Evolutionary conservation across 2,888 invertebrate species (phyloP), one percentile per base, ranked within the genome.

Genomic region (Ecliptopera silaceata): DNA sequence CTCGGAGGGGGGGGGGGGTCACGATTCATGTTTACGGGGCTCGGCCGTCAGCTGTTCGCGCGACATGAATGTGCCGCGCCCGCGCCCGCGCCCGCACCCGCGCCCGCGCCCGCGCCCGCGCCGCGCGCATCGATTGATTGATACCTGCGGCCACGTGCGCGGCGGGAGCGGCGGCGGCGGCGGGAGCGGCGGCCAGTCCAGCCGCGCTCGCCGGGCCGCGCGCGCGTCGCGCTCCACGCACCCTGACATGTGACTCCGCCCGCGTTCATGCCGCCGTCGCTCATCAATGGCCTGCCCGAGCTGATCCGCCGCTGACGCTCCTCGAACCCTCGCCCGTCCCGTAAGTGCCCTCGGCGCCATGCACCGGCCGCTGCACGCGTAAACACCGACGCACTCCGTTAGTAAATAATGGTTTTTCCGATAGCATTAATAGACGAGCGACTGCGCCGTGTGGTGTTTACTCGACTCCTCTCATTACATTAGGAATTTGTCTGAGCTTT

Each of bases 11-110:
- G 51, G 57, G 63, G 66, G 60, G 70, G 74, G 68, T 68, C 72
- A 79, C 86, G 83, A 90, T 90, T 90, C 90, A 90, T 90, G 90
- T 86, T 89, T 88, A 88, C 88, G 81, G 84, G 79, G 77, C 75
- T 79, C 79, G 81, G 79, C 80, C 86, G 90, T 89, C 90, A 90
- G 90, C 90, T 90, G 90, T 89, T 90, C 82, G 72, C 82, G 74
- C 76, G 79, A 75, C 82, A 84, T 88, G 88, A 89, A 88, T 88
- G 89, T 82, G 82, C 76, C 84, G 85, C 85, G 85, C 86, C 76
- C 82, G 86, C 86, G 84, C 83, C n/a, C n/a, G n/a, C 53, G 59
- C 63, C 72, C 80, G 75, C 88, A 88, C 85, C 84, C 83, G 76
- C 70, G 67, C 69, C 75, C 77, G 77, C 78, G 80, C 74, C 76